Evolutionary conservation across 2,888 invertebrate genomes (phyloP).

Genomic region (Cantharis nigra): DNA sequence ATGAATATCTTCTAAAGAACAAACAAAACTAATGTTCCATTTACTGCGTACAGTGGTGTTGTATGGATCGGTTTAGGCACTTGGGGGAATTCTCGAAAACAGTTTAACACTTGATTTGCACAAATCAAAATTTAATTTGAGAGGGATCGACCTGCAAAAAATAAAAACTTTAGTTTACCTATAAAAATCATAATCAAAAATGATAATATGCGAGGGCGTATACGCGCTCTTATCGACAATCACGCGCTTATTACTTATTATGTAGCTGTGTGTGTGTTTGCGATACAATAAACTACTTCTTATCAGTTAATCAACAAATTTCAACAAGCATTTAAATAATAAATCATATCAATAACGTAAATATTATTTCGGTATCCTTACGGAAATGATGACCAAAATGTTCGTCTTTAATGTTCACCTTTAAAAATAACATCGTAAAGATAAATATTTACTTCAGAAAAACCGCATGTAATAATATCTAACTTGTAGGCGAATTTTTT

Average conservation of each 20-base stretch:
- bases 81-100: background rate
- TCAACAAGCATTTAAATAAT: background rate
- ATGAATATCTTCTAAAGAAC: constrained; percentile 25
- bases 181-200: background rate
- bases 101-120: background rate
- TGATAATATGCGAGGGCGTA: constrained; percentile 17
- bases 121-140: background rate
- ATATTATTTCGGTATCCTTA: background rate
- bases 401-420: background rate
- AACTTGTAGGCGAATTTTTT: background rate
- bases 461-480: background rate
- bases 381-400: background rate
- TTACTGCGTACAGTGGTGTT: background rate
- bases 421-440: background rate
- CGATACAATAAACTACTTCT: constrained; percentile 6
- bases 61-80: background rate
- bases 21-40: constrained; percentile 16
- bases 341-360: background rate
- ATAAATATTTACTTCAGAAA: background rate
- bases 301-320: constrained; percentile 3
- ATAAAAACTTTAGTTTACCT: background rate
- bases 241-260: constrained; percentile 22
- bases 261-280: background rate
- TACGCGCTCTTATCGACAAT: constrained; percentile 17
- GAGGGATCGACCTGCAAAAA: background rate